Evolutionary conservation across 2,888 invertebrate genomes (phyloP), one percentile per base, ranked within the genome.

Genomic region (Cabera pusaria): DNA sequence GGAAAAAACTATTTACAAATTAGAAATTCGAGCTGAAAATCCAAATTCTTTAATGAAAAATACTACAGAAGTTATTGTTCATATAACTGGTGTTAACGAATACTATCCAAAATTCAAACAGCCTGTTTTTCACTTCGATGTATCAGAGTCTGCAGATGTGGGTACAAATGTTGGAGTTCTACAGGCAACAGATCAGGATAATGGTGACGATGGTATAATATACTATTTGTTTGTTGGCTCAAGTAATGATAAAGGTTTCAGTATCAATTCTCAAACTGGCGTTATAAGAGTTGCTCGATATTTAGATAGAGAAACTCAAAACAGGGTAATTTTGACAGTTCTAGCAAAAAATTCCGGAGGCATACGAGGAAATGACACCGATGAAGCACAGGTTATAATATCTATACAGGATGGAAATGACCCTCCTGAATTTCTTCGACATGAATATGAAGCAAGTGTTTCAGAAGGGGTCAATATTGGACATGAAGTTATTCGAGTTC

Each of bases 381-480:
- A 97, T 68, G 97, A 97, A 81, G 98, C 98, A 2, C 96, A 97
- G 80, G 96, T 98, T 0, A 95, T 96, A 26, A 94, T 98, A 46
- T 95, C 96, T 0, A 96, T 98, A 47, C 96, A 97, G 83, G 98
- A 98, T 74, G 98, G 98, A 8, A 98, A 98, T 70, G 98, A 98
- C 85, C 97, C 98, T 0, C 98, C 98, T 0, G 96, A 96, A 72
- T 98, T 98, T 72, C 78, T 94, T n/a, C 92, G 94, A 60, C 90
- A 90, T 27, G 71, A 91, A 8, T 98, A 98, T 71, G 94, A 95
- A 62, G 92, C 95, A 0, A 92, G 91, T 43, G 91, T 98, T 9
- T 93, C 94, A 0, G 98, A 98, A 87, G 96, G 94, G 8, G 94
- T 94, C 0, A 63, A 79, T 0, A 78, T 93, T 5, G 97, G 97